phyloP scores from a whole-genome alignment of 2,797 vertebrate species.

The Intellagama lesueurii region DNA sequence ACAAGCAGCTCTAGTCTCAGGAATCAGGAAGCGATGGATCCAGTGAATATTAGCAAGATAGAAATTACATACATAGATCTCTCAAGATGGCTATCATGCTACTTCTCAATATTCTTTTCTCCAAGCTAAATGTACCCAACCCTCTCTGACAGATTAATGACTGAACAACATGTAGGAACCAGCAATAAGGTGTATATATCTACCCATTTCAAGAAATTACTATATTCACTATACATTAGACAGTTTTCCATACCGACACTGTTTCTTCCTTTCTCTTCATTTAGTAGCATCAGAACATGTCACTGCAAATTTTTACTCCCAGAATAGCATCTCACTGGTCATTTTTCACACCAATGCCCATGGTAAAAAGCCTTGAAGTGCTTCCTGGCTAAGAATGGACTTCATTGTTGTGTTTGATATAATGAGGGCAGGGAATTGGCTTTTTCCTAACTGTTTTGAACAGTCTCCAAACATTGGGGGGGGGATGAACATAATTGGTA shows the following conservation, averaged over 20 bases:
- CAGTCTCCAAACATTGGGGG: slow-evolving; percentile 5
- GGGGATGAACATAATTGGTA: background rate
- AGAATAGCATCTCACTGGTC: background rate
- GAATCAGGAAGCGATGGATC: too few species aligned
- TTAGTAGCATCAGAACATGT: background rate
- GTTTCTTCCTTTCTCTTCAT: background rate
- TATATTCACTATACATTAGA: slow-evolving; percentile 10
- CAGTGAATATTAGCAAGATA: too few species aligned
- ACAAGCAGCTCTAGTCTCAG: too few species aligned
- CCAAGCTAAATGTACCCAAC: background rate
- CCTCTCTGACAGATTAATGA: background rate
- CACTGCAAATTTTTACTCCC: background rate
- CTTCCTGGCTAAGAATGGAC: slow-evolving; percentile 14
- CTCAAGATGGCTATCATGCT: background rate
- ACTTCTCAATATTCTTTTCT: background rate
- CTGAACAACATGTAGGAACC: background rate
- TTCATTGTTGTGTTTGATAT: background rate
- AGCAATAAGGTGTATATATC: background rate
- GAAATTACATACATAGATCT: background rate
- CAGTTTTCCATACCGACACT: background rate
- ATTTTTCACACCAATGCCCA: background rate
- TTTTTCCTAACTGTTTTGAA: slow-evolving; percentile 9
- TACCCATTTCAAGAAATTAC: background rate
- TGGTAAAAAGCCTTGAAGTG: background rate
- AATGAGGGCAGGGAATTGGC: background rate